phyloP scores from a whole-genome alignment of 1,140 invertebrate genomes.

The Trachelipus rathkii region DNA sequence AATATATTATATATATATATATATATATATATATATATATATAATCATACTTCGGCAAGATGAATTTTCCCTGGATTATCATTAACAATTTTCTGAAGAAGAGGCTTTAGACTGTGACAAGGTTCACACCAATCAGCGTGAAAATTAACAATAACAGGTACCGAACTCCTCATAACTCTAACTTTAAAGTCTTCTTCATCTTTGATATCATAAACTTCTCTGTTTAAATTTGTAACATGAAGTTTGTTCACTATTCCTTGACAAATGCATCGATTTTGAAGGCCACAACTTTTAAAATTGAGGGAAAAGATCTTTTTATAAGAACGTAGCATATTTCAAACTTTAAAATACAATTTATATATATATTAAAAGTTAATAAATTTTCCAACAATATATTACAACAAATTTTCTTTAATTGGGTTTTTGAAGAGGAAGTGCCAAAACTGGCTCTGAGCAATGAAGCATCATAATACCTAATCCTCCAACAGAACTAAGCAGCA shows the following conservation, averaged over 20 bases:
- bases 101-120: conserved; percentile 45
- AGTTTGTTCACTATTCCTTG: neutral
- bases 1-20: neutral
- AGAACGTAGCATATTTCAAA: too few relatives aligned
- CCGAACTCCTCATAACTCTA: conserved; percentile 41
- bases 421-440: neutral
- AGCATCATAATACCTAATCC: neutral
- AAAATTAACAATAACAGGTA: conserved; percentile 47
- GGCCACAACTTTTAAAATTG: neutral
- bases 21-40: conserved; percentile 7
- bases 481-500: neutral
- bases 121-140: conserved; percentile 47
- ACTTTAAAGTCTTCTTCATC: conserved; percentile 45
- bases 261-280: neutral
- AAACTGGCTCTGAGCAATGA: neutral
- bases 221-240: neutral
- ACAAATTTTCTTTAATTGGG: neutral
- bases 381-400: too few relatives aligned
- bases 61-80: conserved; percentile 35
- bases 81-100: conserved; percentile 39
- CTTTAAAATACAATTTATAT: too few relatives aligned
- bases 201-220: conserved; percentile 39
- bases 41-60: conserved; percentile 36
- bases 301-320: neutral
- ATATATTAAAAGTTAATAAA: too few relatives aligned